Base-by-base conservation (phyloP, 23 tunicate species). In the Halocynthia aurantium region DNA sequence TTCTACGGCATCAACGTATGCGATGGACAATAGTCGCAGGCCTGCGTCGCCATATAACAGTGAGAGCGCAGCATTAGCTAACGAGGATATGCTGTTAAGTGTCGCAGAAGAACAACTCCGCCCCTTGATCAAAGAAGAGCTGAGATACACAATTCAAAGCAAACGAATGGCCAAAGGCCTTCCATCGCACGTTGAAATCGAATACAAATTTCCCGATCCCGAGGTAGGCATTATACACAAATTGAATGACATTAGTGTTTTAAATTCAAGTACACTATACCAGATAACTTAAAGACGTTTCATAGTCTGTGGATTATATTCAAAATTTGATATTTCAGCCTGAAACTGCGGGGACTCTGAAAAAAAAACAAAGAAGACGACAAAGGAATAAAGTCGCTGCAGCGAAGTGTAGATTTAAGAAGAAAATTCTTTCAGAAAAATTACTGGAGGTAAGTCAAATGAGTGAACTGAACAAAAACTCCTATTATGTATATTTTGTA, bases 321-420 rank as follows among this genome's bases (percentile, higher is more conserved):
- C 5, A 65, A 53, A 54, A 54, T 74, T 54, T 56, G n/a, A 54
- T 17, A 9, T 17, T 74, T 0, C 67, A 74, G 78, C 78, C 78
- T 13, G 78, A 74, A 55, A 74, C 96, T 10, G 86, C 86, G 40
- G 89, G 76, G 40, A 85, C 80, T 6, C 5, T 76, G 8, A 20
- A 71, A 17, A 90, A 84, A 69, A 77, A 89, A 5, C 91, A 85
- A 64, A 75, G 89, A 55, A 65, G 96, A 54, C 57, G 96, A 50
- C 89, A 90, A 64, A 84, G 96, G 65, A 90, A 90, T 71, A 90
- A 90, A 84, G 86, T 90, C 18, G 96, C 96, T 10, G 96, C 96
- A 18, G 96, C 96, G 6, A 90, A 90, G 80, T 90, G 96, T 83
- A 72, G 96, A 50, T 84, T 90, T 62, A 90, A 90, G 76, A 90